These are phyloP conservation scores for Myotis findleyi DNA, from an alignment of 2,797 vertebrate species.

Conservation along the genomic window DNA sequence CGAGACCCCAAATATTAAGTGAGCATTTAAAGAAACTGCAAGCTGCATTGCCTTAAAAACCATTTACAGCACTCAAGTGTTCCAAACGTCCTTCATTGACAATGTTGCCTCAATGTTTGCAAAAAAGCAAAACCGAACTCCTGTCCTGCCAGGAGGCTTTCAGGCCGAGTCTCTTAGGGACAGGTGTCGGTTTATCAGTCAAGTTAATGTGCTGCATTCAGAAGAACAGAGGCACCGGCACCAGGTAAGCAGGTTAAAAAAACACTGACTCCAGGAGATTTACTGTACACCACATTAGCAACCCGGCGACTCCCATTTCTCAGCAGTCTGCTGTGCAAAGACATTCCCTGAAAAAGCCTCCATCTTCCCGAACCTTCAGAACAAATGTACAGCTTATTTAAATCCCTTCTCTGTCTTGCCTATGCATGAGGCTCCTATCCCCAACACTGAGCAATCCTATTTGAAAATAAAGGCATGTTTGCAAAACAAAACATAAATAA, in stretches of 20 bases:
- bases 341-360: constrained; percentile 22
- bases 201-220: constrained; percentile 62
- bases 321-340: constrained; percentile 37
- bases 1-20: constrained; percentile 67
- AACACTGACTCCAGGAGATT: constrained; percentile 27
- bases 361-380: constrained; percentile 12
- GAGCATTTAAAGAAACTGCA: constrained; percentile 60
- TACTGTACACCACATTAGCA: constrained; percentile 64
- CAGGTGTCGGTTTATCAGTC: constrained; percentile 56
- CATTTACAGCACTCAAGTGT: constrained; percentile 11
- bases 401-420: constrained; percentile 56
- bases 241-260: constrained; percentile 59
- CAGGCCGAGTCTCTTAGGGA: constrained; percentile 48
- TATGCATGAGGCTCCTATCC: background rate
- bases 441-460: constrained; percentile 19
- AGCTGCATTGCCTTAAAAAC: constrained; percentile 7
- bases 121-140: background rate
- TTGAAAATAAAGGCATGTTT: constrained; percentile 49
- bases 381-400: constrained; percentile 57
- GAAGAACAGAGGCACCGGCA: constrained; percentile 49
- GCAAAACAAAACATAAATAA: background rate
- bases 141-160: constrained; percentile 32
- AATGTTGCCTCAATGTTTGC: background rate
- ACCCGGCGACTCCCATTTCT: constrained; percentile 49
- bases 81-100: constrained; percentile 11